Evolutionary conservation across 2,888 invertebrate species (phyloP).

Genomic region (Zygaena filipendulae): DNA sequence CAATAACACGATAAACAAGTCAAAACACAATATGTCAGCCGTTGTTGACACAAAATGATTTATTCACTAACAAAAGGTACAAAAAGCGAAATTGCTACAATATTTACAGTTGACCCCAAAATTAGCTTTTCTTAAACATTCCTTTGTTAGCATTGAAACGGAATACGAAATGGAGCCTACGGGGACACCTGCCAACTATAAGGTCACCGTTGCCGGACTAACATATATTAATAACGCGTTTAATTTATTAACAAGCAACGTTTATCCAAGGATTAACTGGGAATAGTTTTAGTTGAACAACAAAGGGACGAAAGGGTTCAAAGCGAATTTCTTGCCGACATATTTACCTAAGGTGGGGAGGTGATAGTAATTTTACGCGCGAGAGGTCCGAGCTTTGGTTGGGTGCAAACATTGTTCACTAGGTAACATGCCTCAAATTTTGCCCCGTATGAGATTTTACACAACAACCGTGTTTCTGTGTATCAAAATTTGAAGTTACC

Average conservation of each 20-base stretch:
- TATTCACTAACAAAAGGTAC: constrained; percentile 34
- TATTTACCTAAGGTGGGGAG: constrained; percentile 66
- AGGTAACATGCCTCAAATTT: constrained; percentile 43
- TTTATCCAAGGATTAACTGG: constrained; percentile 67
- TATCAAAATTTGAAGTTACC: constrained; percentile 37
- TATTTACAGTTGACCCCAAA: constrained; percentile 58
- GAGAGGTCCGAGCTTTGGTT: constrained; percentile 52
- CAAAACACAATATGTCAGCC: too few species aligned
- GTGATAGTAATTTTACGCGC: constrained; percentile 67
- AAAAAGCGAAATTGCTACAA: constrained; percentile 51
- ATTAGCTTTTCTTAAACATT: constrained; percentile 50
- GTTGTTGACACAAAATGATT: constrained; percentile 32
- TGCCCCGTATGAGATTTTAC: constrained; percentile 28
- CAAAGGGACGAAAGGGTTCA: constrained; percentile 66
- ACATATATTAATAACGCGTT: constrained; percentile 66
- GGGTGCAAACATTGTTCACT: constrained; percentile 25
- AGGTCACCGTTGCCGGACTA: constrained; percentile 58
- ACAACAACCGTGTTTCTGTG: constrained; percentile 32
- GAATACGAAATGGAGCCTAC: constrained; percentile 38
- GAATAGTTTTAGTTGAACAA: constrained; percentile 69
- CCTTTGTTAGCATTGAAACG: constrained; percentile 54
- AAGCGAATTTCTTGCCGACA: constrained; percentile 68
- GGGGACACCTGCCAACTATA: constrained; percentile 59
- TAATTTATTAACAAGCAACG: constrained; percentile 67
- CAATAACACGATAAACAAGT: too few species aligned